Evolutionary conservation across 2,888 invertebrate species (phyloP).

Genomic region (Conistra vaccinii): DNA sequence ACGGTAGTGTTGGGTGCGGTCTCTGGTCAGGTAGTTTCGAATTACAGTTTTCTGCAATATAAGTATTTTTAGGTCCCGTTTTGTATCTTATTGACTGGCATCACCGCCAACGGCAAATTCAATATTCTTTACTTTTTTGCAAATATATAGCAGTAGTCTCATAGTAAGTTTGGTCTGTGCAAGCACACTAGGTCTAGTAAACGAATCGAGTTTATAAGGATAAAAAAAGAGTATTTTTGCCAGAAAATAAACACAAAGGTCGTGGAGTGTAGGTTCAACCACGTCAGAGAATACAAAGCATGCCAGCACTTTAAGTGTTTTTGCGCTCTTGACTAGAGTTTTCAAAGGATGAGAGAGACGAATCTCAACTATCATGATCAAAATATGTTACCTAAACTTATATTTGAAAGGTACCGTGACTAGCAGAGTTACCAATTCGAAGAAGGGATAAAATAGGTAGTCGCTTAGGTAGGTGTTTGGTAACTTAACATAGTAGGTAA

Average conservation of each 20-base stretch:
- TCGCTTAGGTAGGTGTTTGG: no score
- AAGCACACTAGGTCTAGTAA: not conserved
- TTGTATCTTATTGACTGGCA: not conserved
- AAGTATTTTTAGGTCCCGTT: no score
- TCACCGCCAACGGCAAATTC: not conserved
- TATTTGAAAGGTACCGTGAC: not conserved
- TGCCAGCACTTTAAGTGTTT: constrained; percentile 12
- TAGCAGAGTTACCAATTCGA: no score
- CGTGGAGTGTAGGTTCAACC: not conserved
- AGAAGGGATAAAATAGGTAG: not conserved
- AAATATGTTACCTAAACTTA: not conserved
- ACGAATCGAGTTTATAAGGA: not conserved
- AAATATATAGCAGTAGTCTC: not conserved
- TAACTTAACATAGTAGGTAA: no score
- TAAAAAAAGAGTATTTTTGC: not conserved
- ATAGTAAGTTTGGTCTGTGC: not conserved
- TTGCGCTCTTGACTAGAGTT: constrained; percentile 24
- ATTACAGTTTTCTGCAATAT: not conserved
- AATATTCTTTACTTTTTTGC: not conserved
- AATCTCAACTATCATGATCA: constrained; percentile 19
- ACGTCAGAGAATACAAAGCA: constrained; percentile 17
- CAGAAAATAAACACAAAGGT: constrained; percentile 17
- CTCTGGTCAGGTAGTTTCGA: not conserved
- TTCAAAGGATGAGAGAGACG: constrained; percentile 2
- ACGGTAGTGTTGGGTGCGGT: not conserved